Base-by-base conservation (phyloP, 2,113 vertebrate genomes). In the Misgurnus anguillicaudatus region DNA sequence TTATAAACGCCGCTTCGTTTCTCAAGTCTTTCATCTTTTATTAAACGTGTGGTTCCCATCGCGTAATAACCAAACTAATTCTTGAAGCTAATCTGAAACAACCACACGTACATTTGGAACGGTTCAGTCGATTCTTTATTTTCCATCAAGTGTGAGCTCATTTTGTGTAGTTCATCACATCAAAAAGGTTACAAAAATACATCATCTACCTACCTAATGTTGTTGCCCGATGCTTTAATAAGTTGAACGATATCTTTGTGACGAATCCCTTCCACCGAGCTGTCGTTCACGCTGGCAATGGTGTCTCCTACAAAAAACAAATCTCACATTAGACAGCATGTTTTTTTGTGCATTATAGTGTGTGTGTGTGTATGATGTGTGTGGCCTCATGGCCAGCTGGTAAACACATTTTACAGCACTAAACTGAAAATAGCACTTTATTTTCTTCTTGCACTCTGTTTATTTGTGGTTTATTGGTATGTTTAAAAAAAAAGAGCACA, bases 211-310 rank as follows among this genome's bases (percentile, higher is more conserved):
- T 89, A 98, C 96, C 94, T 95, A 57, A 98, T 92, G 0, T 90
- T 51, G 3, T 97, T 94, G 1, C 97, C 96, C 0, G 95, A 95
- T 0, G 95, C 93, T 83, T 93, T 93, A 90, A 99, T 96, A 79
- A 98, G 95, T 86, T 97, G 95, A 67, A 99, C 96, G 0, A 98
- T 98, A 60, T 99, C 97, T 0, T 95, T 94, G 90, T 98, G 97
- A 13, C 92, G 89, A 80, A 94, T 87, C 0, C 95, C 96, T 55
- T 97, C 95, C 63, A 97, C 95, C 0, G 93, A 89, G 36, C 92
- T 84, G 45, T 96, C 95, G 0, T 99, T 98, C 78, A 99, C 94
- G 0, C 91, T 95, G 0, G 95, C 90, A 17, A 99, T 97, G 0
- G 96, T 98, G 89, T 99, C 96, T 24, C 97, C 97, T 99, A 57